Conservation (phyloP, 2,113 vertebrate species). For the Ceuthmochares aereus region DNA sequence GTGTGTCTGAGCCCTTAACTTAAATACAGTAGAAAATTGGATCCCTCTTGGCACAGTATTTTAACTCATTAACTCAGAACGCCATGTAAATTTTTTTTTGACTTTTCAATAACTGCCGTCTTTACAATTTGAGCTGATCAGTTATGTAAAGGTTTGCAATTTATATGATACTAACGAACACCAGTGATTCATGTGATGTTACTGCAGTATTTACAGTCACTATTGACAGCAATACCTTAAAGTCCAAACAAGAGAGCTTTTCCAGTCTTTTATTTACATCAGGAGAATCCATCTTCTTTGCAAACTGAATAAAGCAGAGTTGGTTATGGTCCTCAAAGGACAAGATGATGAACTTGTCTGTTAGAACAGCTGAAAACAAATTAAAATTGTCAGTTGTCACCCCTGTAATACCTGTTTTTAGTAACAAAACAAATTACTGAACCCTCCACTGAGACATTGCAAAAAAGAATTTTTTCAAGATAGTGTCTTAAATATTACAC, state of each 20-base stretch:
- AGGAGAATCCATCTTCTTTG: slow-evolving; percentile 83
- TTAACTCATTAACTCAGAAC: slow-evolving; percentile 6
- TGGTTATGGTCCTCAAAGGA: slow-evolving; percentile 90
- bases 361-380: slow-evolving; percentile 84
- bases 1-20: background rate
- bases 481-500: slow-evolving; percentile 43
- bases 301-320: slow-evolving; percentile 88
- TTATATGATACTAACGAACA: background rate
- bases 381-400: slow-evolving; percentile 44
- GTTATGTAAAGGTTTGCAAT: background rate
- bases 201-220: background rate
- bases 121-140: background rate
- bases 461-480: slow-evolving; percentile 56
- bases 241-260: slow-evolving; percentile 90
- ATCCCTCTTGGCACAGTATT: background rate
- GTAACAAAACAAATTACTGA: slow-evolving; percentile 39
- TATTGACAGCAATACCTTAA: slow-evolving; percentile 81
- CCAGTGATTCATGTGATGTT: background rate
- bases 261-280: slow-evolving; percentile 82
- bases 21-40: background rate
- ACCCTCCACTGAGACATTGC: background rate
- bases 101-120: background rate
- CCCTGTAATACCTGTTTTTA: background rate
- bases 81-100: background rate
- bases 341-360: slow-evolving; percentile 90